A percentile compares a stretch with the other conserved stretches of the same genome.
Conservation (phyloP, 2,888 invertebrate genomes). For the Lasioglossum malachurum region DNA sequence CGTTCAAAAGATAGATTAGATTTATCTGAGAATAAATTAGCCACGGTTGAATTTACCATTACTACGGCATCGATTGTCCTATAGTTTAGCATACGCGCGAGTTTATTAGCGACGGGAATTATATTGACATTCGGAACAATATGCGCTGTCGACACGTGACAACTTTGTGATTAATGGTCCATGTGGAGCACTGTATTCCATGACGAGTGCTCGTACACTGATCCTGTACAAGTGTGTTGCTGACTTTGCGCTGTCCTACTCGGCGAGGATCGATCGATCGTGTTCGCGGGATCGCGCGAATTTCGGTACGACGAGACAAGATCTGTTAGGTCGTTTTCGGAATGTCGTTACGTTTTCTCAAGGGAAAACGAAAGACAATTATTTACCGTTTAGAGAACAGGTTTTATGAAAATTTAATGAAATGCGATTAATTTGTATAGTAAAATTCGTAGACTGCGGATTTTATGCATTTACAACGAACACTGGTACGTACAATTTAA, state of each 20-base stretch:
- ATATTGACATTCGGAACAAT: constrained; percentile 52
- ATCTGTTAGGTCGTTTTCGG: neutral
- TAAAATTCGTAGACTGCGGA: no score
- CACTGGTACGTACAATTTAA: no score
- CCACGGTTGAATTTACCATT: neutral
- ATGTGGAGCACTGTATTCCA: constrained; percentile 17
- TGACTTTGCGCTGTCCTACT: constrained; percentile 11
- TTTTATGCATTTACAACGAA: no score
- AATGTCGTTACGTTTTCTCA: no score
- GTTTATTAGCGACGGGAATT: constrained; percentile 43
- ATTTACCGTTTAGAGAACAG: no score
- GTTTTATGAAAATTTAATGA: no score
- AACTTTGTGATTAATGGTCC: constrained; percentile 46
- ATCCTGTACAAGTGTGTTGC: constrained; percentile 6
- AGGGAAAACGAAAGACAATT: no score
- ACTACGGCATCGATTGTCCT: neutral
- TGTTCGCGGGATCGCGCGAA: neutral
- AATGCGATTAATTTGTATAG: no score
- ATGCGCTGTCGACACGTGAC: constrained; percentile 35
- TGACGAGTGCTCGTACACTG: constrained; percentile 31
- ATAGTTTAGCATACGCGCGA: constrained; percentile 24
- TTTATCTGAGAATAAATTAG: neutral
- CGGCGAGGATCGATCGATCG: constrained; percentile 20
- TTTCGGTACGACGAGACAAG: neutral
- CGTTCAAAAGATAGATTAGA: neutral